Percentiles rank a stretch among this genome's conserved stretches.
phyloP scores from a whole-genome alignment of 2,113 vertebrate genomes.

The Hemibagrus wyckioides region DNA sequence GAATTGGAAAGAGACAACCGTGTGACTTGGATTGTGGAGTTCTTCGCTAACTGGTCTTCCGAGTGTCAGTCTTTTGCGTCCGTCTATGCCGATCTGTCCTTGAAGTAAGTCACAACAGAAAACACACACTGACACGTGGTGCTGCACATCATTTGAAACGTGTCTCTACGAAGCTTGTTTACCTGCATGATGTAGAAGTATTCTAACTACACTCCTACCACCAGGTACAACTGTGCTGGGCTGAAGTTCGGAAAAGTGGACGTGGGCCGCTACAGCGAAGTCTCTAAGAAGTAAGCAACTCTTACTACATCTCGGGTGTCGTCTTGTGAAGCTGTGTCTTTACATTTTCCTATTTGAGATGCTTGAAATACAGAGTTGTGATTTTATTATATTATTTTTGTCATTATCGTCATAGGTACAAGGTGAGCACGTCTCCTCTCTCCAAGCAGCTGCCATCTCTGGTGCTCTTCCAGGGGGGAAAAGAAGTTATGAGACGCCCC shows the following conservation, averaged over 20 bases:
- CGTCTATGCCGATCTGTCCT: slow-evolving; percentile 89
- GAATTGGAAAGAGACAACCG: slow-evolving; percentile 86
- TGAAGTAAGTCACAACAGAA: slow-evolving; percentile 78
- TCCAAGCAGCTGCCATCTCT: slow-evolving; percentile 94
- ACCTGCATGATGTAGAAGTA: neutral
- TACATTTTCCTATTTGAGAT: neutral
- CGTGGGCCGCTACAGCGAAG: slow-evolving; percentile 87
- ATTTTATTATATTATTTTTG: neutral
- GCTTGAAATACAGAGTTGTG: neutral
- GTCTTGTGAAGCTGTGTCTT: neutral
- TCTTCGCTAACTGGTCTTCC: slow-evolving; percentile 94
- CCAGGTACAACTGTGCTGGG: slow-evolving; percentile 88
- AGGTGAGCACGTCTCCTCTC: slow-evolving; percentile 87
- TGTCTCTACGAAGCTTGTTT: neutral
- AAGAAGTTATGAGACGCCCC: slow-evolving; percentile 86
- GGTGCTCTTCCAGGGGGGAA: slow-evolving; percentile 90
- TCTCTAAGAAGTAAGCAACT: slow-evolving; percentile 81
- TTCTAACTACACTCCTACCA: neutral
- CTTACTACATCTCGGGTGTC: neutral
- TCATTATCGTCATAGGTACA: slow-evolving; percentile 77
- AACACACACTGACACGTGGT: neutral
- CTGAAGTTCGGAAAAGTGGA: slow-evolving; percentile 95
- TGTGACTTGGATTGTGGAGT: slow-evolving; percentile 91
- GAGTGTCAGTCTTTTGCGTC: slow-evolving; percentile 96
- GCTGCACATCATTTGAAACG: neutral